Conservation (phyloP, 1,140 invertebrate species). For the Drosophila triauraria region DNA sequence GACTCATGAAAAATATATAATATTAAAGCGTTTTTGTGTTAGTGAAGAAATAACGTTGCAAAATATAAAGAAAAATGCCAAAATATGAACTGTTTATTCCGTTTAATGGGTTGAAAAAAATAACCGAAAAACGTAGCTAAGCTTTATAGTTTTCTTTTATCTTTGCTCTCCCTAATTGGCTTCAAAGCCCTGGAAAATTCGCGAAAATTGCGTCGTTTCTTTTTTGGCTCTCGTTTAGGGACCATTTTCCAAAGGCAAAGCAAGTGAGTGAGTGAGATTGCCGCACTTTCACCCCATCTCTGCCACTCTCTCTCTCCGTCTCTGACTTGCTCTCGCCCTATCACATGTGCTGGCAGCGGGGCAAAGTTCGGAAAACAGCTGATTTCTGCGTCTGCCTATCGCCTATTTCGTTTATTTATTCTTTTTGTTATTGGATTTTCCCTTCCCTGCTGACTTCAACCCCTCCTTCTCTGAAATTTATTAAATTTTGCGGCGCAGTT, state of each 20-base stretch:
- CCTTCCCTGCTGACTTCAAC: conserved; percentile 11
- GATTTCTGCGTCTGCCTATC: conserved; percentile 45
- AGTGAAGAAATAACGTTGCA: not conserved
- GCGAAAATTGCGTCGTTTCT: conserved; percentile 47
- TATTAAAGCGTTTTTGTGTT: not conserved
- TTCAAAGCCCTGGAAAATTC: conserved; percentile 26
- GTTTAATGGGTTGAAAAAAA: conserved; percentile 26
- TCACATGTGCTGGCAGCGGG: conserved; percentile 29
- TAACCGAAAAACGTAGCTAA: conserved; percentile 1
- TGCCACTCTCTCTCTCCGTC: not conserved
- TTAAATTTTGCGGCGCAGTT: conserved; percentile 62
- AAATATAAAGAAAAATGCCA: not conserved
- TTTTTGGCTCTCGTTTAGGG: conserved; percentile 24
- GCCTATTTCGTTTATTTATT: conserved; percentile 29
- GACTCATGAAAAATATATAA: not conserved
- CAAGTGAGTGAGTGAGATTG: not conserved
- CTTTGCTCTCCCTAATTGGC: conserved; percentile 20
- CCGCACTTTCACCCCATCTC: conserved; percentile 30
- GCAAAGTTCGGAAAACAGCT: conserved; percentile 45
- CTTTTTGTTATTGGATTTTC: conserved; percentile 49
- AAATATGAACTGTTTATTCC: conserved; percentile 19
- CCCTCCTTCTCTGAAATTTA: conserved; percentile 31
- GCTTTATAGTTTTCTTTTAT: conserved; percentile 25
- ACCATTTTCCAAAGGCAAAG: conserved; percentile 29
- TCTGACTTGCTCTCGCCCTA: not conserved